Evolutionary conservation across 2,888 invertebrate genomes (phyloP), one percentile per base, ranked within the genome.

Genomic region (Margaritifera margaritifera): DNA sequence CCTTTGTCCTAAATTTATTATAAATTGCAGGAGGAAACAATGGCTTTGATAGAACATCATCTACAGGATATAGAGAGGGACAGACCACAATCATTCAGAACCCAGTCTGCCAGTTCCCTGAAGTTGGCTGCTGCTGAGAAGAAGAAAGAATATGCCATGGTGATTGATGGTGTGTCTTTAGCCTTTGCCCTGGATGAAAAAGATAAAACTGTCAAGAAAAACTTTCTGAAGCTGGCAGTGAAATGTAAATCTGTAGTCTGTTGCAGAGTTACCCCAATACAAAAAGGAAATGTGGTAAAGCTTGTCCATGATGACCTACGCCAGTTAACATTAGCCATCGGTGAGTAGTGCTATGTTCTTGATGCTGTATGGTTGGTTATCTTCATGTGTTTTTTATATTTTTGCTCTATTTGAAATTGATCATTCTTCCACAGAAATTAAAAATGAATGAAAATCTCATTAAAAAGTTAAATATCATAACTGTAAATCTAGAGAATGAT

Each of bases 141-240:
- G 54, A 68, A 67, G 25, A 71, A 66, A 22, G 79, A 83, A 57
- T 74, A 88, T 68, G 96, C 96, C 24, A 92, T 98, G 62, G 96
- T 98, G 22, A 95, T 98, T 62, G 98, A 98, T 91, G 98, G 98
- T 0, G 95, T 95, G 87, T 97, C 97, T 25, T 92, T 98, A 69
- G 95, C 95, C 57, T 97, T 95, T 90, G 96, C 97, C 86, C 92
- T 98, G 82, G 15, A 8, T 42, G 42, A 42, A n/a, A n/a, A n/a
- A n/a, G 70, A 77, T 18, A 66, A 72, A 54, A 93, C 95, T 77
- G 91, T 96, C 11, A 95, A 95, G 64, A 92, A 93, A 81, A 93
- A 95, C 11, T 98, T 98, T 91, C 92, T 97, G 69, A 93, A 93
- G 81, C 92, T 98, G 53, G 94, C 96, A 27, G 93, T 93, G 65